Evolutionary conservation across 2,113 vertebrate species (phyloP), one percentile per base, ranked within the genome.

Genomic region (Anguilla rostrata): DNA sequence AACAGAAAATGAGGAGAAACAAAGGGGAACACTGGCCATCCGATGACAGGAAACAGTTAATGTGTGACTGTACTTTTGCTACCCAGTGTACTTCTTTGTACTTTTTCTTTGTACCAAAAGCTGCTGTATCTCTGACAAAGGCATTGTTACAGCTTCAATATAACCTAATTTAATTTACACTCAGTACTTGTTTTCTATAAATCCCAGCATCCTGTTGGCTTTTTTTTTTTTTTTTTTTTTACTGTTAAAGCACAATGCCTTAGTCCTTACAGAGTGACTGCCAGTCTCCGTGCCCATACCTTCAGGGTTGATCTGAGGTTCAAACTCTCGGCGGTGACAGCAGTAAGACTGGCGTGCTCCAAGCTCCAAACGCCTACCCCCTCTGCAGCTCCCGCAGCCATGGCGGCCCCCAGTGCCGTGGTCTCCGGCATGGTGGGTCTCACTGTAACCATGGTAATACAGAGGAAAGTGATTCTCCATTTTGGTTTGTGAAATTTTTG

Each of bases 371-470:
- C 96, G 0, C 93, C 95, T 57, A 99, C 96, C 3, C 98, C 98
- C 92, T 98, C 96, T 12, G 98, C 98, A 14, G 98, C 95, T 82
- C 98, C 98, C 0, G 98, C 98, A 12, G 97, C 98, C 97, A 99
- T 99, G 87, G 98, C 98, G 11, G 95, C 98, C 40, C 98, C 98
- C 39, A 99, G 94, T 78, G 98, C 97, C 0, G 98, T 98, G 57
- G 97, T 99, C 95, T 99, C 98, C 0, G 97, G 94, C 98, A 99
- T 99, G 11, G 95, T 96, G 60, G 98, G 97, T 78, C 96, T 97
- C 79, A 98, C 98, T 99, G 92, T 18, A 75, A 75, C 71, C 26
- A 75, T 0, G 5, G n/a, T 26, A 75, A 34, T 7, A 71, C 26
- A 29, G 20, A 22, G 71, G n/a, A 34, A n/a, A 75, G 71, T 29